These are phyloP conservation scores for Sebastes minor DNA, from an alignment of 2,797 vertebrate genomes.

Conservation along the genomic window DNA sequence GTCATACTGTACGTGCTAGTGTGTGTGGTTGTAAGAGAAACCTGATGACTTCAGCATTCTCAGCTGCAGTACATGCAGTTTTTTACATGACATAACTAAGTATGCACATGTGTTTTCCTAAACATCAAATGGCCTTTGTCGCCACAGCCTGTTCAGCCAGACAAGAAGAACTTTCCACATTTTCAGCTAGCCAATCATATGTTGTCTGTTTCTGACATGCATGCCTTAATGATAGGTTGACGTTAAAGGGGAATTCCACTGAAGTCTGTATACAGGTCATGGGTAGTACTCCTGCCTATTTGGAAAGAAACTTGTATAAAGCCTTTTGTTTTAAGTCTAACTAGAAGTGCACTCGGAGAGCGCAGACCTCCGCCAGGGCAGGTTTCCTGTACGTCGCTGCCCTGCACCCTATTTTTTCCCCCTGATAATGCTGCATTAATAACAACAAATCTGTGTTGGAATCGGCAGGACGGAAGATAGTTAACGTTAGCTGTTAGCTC, in stretches of 20 bases:
- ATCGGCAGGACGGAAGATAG: too few species aligned
- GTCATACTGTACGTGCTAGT: neutral
- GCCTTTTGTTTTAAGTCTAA: neutral
- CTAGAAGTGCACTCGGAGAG: too few species aligned
- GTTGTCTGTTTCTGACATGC: neutral
- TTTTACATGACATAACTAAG: neutral
- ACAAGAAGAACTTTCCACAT: neutral
- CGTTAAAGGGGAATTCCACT: neutral
- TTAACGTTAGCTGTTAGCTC: too few species aligned
- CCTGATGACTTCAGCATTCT: neutral
- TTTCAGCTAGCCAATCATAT: neutral
- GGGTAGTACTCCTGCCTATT: too few species aligned
- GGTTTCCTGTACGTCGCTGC: too few species aligned
- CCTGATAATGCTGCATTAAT: too few species aligned
- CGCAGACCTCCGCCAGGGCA: too few species aligned
- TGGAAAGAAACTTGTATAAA: neutral
- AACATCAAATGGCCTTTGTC: neutral
- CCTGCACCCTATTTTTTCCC: too few species aligned
- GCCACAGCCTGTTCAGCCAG: neutral
- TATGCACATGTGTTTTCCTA: neutral
- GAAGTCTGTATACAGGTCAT: neutral
- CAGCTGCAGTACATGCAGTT: neutral
- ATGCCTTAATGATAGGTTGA: constrained; percentile 1
- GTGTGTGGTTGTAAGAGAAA: neutral
- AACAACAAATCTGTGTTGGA: too few species aligned